A percentile compares a stretch with the other conserved stretches of the same genome.
These are phyloP conservation scores for Rhopilema esculentum DNA, from an alignment of 30 jellyfish, hydroid and myxozoan genomes.

Conservation along the genomic window DNA sequence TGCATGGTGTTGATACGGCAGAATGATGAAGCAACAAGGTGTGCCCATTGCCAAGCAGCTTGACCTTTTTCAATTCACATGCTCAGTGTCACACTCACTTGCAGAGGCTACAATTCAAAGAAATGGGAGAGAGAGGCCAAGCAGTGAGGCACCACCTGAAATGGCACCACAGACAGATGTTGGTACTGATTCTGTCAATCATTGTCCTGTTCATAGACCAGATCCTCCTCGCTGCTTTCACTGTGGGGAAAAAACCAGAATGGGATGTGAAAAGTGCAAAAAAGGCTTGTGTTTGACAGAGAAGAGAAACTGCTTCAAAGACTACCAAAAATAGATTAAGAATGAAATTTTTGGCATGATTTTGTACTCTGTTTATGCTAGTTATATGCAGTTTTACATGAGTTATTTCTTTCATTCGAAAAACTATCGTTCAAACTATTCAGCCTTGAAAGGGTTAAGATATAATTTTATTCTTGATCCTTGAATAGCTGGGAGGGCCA, in stretches of 20 bases:
- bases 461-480: too few relatives aligned
- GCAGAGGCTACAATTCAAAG: constrained; percentile 9
- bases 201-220: constrained; percentile 45
- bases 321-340: neutral
- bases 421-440: neutral
- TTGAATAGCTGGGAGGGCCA: too few relatives aligned
- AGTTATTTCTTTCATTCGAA: neutral
- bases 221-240: constrained; percentile 38
- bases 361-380: neutral
- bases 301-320: neutral
- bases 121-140: constrained; percentile 41
- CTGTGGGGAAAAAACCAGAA: constrained; percentile 53
- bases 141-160: constrained; percentile 35
- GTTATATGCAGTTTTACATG: neutral
- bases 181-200: neutral
- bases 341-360: neutral
- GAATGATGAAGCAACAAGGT: too few relatives aligned
- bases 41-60: constrained; percentile 28
- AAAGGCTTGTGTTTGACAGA: neutral
- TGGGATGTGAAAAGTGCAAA: constrained; percentile 23
- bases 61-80: constrained; percentile 45
- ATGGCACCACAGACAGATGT: constrained; percentile 33
- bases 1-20: constrained; percentile 42
- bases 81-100: constrained; percentile 33
- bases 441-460: too few relatives aligned